Conservation (phyloP, 2,113 vertebrate genomes). For the Mus musculus region DNA sequence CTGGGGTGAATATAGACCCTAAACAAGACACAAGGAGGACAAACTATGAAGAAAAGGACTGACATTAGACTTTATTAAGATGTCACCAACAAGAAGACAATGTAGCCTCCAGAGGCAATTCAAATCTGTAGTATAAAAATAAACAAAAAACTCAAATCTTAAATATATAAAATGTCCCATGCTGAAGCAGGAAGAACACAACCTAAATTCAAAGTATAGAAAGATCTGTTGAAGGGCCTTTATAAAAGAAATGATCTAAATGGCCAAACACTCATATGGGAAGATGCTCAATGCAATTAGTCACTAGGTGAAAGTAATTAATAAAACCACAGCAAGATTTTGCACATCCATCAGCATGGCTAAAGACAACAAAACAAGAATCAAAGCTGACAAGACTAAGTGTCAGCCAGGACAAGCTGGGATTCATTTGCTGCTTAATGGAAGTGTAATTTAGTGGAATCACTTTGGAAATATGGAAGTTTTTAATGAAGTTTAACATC, state of each 20-base stretch:
- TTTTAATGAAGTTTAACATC: slow-evolving; percentile 36
- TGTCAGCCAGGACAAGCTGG: background rate
- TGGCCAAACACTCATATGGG: background rate
- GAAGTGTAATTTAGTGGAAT: background rate
- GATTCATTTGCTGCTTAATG: background rate
- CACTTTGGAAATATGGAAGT: background rate
- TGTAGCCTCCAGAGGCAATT: slow-evolving; percentile 1
- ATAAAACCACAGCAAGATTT: background rate
- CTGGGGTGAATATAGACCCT: background rate
- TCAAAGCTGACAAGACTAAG: background rate
- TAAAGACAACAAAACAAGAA: background rate
- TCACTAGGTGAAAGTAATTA: slow-evolving; percentile 1
- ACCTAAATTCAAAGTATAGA: background rate
- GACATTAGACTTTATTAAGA: background rate
- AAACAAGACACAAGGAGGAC: background rate
- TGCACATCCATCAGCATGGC: background rate
- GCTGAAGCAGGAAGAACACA: background rate
- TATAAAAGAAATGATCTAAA: slow-evolving; percentile 12
- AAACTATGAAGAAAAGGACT: background rate
- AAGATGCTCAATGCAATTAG: background rate
- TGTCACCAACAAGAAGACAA: background rate
- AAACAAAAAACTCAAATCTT: background rate
- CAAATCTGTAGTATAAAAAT: slow-evolving; percentile 1
- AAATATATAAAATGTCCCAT: background rate
- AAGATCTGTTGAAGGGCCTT: background rate